Percentiles rank a stretch among this genome's conserved stretches.
Conservation (phyloP, 2,888 invertebrate genomes). For the Suillia variegata region DNA sequence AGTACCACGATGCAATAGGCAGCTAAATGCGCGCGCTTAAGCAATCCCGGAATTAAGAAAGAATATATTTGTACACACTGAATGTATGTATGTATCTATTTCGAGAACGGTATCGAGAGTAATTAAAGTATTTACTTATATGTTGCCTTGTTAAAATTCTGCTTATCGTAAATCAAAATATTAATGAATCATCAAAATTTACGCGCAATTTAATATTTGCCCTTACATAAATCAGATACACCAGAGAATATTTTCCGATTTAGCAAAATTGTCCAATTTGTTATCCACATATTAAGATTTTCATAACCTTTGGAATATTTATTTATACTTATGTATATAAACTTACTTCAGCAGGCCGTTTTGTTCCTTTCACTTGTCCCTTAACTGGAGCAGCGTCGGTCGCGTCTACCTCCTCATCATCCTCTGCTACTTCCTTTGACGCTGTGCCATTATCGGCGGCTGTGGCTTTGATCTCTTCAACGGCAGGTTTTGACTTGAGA, state of each 20-base stretch:
- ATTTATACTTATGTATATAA: too few relatives aligned
- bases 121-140: not conserved
- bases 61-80: too few relatives aligned
- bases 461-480: slow-evolving; percentile 38
- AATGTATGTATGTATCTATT: too few relatives aligned
- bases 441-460: slow-evolving; percentile 56
- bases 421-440: slow-evolving; percentile 42
- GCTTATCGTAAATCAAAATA: not conserved
- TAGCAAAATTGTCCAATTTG: too few relatives aligned
- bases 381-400: slow-evolving; percentile 67
- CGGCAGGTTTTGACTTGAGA: slow-evolving; percentile 55
- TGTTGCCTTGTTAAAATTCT: not conserved
- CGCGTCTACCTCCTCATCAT: slow-evolving; percentile 44
- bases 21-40: not conserved
- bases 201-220: not conserved
- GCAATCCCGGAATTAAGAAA: too few relatives aligned
- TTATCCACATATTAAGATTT: too few relatives aligned
- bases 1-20: not conserved
- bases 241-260: too few relatives aligned
- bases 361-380: slow-evolving; percentile 75
- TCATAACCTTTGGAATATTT: too few relatives aligned
- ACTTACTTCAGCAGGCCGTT: slow-evolving; percentile 82
- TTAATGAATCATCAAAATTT: not conserved
- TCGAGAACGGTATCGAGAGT: too few relatives aligned
- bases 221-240: too few relatives aligned